phyloP scores from a whole-genome alignment of 1,140 invertebrate species.

The Apis mellifera region DNA sequence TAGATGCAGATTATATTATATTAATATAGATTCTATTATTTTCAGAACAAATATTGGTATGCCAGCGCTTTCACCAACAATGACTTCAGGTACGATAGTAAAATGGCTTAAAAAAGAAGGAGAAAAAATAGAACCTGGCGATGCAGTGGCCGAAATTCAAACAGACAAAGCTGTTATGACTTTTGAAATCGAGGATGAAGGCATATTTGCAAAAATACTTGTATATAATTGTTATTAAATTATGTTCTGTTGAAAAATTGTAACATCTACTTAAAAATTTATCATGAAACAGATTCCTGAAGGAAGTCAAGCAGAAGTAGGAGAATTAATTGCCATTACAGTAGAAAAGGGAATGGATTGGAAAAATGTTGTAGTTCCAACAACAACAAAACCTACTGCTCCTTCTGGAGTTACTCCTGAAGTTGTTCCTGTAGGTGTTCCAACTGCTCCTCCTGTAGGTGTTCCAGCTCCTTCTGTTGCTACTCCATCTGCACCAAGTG shows the following conservation, averaged over 20 bases:
- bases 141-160: conserved; percentile 99
- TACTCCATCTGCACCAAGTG: conserved; percentile 67
- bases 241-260: not conserved
- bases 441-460: conserved; percentile 39
- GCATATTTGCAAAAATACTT: conserved; percentile 96
- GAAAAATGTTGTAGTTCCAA: conserved; percentile 75
- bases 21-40: not conserved
- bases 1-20: too few relatives aligned
- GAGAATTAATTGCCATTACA: conserved; percentile 93
- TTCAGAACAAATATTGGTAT: conserved; percentile 81
- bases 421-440: conserved; percentile 61
- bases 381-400: conserved; percentile 72
- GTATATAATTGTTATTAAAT: conserved; percentile 60
- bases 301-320: conserved; percentile 91
- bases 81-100: conserved; percentile 98
- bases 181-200: conserved; percentile 99
- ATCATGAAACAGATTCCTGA: conserved; percentile 84
- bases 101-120: conserved; percentile 99
- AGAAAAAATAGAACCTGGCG: conserved; percentile 87
- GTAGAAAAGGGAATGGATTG: conserved; percentile 86
- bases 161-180: conserved; percentile 99
- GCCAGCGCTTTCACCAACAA: conserved; percentile 98
- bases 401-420: conserved; percentile 60
- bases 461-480: conserved; percentile 44
- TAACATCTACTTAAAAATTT: conserved; percentile 5